These are phyloP conservation scores for Pollachius pollachius DNA, from an alignment of 2,113 vertebrate species.

Conservation along the genomic window DNA sequence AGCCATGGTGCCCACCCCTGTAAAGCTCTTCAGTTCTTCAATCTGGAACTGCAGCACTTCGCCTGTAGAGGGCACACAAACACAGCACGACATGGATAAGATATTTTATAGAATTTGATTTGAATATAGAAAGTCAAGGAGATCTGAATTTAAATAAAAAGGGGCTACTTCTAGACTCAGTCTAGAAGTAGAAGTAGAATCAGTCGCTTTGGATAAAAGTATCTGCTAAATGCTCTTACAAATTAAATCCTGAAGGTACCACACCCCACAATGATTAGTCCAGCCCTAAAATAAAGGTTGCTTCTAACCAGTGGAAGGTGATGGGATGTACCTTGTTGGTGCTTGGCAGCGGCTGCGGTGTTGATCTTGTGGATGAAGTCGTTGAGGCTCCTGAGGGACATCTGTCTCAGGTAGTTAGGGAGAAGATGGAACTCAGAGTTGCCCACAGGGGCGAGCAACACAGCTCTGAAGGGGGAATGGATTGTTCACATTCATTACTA, in stretches of 20 bases:
- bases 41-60: slow-evolving; percentile 36
- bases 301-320: too few relatives aligned
- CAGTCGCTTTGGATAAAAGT: too few relatives aligned
- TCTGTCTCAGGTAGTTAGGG: slow-evolving; percentile 65
- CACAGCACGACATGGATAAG: slow-evolving; percentile 9
- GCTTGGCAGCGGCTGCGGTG: slow-evolving; percentile 22
- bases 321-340: too few relatives aligned
- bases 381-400: slow-evolving; percentile 66
- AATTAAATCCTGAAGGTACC: too few relatives aligned
- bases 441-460: slow-evolving; percentile 44
- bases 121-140: too few relatives aligned
- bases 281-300: too few relatives aligned
- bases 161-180: too few relatives aligned
- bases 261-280: too few relatives aligned
- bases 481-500: background rate
- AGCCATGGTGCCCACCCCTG: slow-evolving; percentile 45
- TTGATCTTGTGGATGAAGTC: slow-evolving; percentile 64
- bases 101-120: too few relatives aligned
- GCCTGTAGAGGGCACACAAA: slow-evolving; percentile 53
- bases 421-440: slow-evolving; percentile 64
- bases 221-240: too few relatives aligned
- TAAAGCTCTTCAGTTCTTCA: slow-evolving; percentile 59
- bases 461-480: slow-evolving; percentile 14
- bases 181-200: too few relatives aligned
- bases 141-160: too few relatives aligned